phyloP scores from a whole-genome alignment of 2,888 invertebrate species.

The Timandra comae region DNA sequence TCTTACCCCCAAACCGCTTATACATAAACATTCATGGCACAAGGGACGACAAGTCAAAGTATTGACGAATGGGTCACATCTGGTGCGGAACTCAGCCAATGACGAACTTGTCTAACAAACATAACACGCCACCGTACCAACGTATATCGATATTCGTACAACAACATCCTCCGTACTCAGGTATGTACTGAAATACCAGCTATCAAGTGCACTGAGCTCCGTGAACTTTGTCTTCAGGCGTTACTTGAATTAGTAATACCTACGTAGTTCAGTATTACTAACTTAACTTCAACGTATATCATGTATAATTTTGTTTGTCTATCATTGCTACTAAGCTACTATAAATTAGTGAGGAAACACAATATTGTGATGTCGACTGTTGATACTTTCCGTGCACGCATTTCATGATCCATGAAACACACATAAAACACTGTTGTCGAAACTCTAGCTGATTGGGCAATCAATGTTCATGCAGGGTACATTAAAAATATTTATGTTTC shows the following conservation, averaged over 20 bases:
- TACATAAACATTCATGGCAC: background rate
- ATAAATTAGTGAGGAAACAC: no score
- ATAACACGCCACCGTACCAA: constrained; percentile 11
- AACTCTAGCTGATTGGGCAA: constrained; percentile 8
- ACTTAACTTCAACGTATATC: no score
- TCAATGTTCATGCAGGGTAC: constrained; percentile 27
- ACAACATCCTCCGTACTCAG: constrained; percentile 2
- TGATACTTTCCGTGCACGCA: background rate
- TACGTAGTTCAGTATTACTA: no score
- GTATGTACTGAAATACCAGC: no score
- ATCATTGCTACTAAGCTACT: no score
- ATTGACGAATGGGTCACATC: constrained; percentile 18
- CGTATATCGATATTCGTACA: constrained; percentile 6
- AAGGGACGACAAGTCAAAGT: background rate
- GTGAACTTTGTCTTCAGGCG: no score
- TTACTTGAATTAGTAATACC: no score
- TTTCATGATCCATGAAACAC: background rate
- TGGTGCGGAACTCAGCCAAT: constrained; percentile 10
- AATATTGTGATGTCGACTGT: no score
- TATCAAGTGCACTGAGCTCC: no score
- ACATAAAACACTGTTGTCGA: background rate
- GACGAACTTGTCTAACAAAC: constrained; percentile 12
- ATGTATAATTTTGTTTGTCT: no score
- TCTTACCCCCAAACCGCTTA: no score
- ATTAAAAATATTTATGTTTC: constrained; percentile 44